Conservation (phyloP, 64 coral and sea anemone species). For the Montipora cactus region DNA sequence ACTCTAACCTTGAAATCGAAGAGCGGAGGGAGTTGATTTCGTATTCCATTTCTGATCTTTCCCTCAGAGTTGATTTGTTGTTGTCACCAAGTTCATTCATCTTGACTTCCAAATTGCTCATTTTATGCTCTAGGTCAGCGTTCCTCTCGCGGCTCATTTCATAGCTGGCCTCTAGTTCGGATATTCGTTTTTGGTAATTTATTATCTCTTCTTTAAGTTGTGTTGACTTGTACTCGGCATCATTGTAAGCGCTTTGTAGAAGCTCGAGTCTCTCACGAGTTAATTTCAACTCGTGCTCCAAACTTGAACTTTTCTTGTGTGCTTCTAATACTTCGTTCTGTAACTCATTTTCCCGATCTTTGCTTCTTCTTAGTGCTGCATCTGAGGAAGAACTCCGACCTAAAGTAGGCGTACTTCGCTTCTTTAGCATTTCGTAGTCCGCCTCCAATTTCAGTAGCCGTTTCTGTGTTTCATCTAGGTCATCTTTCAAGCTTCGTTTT, state of each 20-base stretch:
- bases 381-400: conserved; percentile 66
- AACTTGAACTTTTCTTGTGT: conserved; percentile 80
- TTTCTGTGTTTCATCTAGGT: conserved; percentile 70
- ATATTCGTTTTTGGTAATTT: conserved; percentile 67
- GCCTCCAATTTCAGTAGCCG: conserved; percentile 84
- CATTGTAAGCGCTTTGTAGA: conserved; percentile 63
- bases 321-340: conserved; percentile 84
- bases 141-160: conserved; percentile 57
- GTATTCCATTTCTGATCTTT: conserved; percentile 70
- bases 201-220: conserved; percentile 85
- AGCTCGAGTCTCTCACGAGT: conserved; percentile 77
- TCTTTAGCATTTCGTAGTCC: conserved; percentile 79
- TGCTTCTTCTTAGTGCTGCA: conserved; percentile 75
- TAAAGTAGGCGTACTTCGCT: conserved; percentile 29
- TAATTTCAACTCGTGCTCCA: conserved; percentile 88
- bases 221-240: conserved; percentile 71
- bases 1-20: conserved; percentile 69
- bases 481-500: conserved; percentile 48
- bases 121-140: conserved; percentile 68
- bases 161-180: conserved; percentile 82
- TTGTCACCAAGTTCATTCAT: conserved; percentile 68
- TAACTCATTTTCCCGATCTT: conserved; percentile 93
- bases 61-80: conserved; percentile 54
- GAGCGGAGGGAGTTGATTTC: conserved; percentile 65
- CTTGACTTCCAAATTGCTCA: conserved; percentile 54